A percentile compares a stretch with the other conserved stretches of the same genome.
Conservation (phyloP, 2,113 vertebrate genomes). For the Embiotoca jacksoni region DNA sequence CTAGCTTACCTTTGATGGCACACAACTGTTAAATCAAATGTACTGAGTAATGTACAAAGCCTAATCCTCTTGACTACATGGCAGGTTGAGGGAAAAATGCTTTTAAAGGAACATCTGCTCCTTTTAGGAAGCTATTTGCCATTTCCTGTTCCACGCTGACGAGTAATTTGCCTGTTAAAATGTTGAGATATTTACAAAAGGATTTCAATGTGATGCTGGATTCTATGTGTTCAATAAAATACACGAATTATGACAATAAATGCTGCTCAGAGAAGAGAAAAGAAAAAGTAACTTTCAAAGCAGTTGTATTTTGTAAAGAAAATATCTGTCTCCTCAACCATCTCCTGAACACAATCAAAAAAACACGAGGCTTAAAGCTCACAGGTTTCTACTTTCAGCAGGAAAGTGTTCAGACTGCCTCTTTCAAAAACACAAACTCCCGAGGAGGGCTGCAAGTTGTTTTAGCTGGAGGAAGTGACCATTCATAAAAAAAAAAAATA, state of each 20-base stretch:
- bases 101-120: conserved; percentile 65
- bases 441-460: conserved; percentile 55
- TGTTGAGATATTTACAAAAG: conserved; percentile 8
- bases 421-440: conserved; percentile 25
- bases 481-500: conserved; percentile 82
- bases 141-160: conserved; percentile 31
- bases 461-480: conserved; percentile 74
- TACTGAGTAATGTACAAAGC: conserved; percentile 48
- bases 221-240: background rate
- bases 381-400: background rate
- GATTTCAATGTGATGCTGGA: conserved; percentile 12
- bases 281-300: background rate
- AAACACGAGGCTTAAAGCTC: background rate
- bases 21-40: conserved; percentile 54
- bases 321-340: no score
- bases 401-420: conserved; percentile 8
- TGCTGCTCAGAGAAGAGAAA: background rate
- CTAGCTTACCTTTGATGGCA: conserved; percentile 65
- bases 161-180: conserved; percentile 39
- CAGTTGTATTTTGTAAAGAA: background rate
- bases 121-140: conserved; percentile 43
- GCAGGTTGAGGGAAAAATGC: conserved; percentile 36
- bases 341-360: background rate
- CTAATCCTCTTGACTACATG: conserved; percentile 44
- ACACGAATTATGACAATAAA: conserved; percentile 2